phyloP scores from a whole-genome alignment of 2,797 vertebrate species.

The Gymnoscopelus braueri region DNA sequence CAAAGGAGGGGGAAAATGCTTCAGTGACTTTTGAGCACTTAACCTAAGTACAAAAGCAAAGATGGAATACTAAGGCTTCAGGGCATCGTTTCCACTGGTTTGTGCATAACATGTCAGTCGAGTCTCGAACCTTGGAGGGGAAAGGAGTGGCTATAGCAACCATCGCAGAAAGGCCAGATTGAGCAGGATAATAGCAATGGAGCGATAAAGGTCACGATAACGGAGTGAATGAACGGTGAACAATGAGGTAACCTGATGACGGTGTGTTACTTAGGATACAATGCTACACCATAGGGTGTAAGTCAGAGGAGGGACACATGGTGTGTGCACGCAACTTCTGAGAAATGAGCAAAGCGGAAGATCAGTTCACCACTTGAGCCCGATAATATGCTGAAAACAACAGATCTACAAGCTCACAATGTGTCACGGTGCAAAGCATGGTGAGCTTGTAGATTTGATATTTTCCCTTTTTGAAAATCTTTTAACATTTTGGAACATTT shows the following conservation, averaged over 20 bases:
- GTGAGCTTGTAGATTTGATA: too few relatives aligned
- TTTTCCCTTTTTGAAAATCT: too few relatives aligned
- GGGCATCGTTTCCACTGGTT: conserved; percentile 15
- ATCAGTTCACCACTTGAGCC: not conserved
- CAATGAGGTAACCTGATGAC: conserved; percentile 57
- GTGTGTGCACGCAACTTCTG: not conserved
- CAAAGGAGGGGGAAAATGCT: not conserved
- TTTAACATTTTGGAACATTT: too few relatives aligned
- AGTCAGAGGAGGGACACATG: not conserved
- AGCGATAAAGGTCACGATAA: conserved; percentile 40
- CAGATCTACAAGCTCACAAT: not conserved
- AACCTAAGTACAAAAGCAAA: not conserved
- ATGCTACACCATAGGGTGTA: conserved; percentile 23
- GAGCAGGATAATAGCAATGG: conserved; percentile 16
- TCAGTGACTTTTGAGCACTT: not conserved
- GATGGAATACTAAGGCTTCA: not conserved
- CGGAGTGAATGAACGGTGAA: conserved; percentile 29
- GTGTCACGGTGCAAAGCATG: not conserved
- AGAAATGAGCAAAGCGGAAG: not conserved
- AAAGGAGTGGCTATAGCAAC: conserved; percentile 48
- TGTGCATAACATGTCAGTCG: conserved; percentile 24
- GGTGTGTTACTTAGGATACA: conserved; percentile 15
- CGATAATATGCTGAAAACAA: not conserved
- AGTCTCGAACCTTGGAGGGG: conserved; percentile 37
- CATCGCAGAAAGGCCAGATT: conserved; percentile 9